A percentile compares a stretch with the other conserved stretches of the same genome.
Evolutionary conservation across 1,140 invertebrate species (phyloP).

Genomic region (Aphelinus certus): DNA sequence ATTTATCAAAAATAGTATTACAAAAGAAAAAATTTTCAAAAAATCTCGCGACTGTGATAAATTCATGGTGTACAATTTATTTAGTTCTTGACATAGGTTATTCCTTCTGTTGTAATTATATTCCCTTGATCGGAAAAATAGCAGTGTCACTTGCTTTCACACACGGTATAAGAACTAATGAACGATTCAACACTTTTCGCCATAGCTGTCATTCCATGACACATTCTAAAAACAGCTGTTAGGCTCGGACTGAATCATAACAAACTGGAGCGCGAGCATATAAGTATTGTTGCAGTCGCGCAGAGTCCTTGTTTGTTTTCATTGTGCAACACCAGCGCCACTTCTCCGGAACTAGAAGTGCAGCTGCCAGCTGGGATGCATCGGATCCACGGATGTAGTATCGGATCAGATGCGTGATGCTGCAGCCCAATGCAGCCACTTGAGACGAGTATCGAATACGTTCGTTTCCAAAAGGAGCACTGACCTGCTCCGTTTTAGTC

Average conservation of each 20-base stretch:
- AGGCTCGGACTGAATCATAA: no score
- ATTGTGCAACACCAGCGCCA: background rate
- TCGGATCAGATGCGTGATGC: no score
- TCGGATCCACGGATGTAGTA: no score
- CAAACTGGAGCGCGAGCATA: no score
- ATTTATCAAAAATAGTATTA: conserved; percentile 12
- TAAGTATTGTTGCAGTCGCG: no score
- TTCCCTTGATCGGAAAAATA: background rate
- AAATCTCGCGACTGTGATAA: background rate
- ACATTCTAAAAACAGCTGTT: background rate
- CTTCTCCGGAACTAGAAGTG: background rate
- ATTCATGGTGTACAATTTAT: conserved; percentile 5
- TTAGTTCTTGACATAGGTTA: background rate
- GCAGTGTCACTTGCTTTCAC: background rate
- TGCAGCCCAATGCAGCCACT: no score
- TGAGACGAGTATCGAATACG: no score
- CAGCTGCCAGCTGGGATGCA: no score
- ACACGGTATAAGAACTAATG: background rate
- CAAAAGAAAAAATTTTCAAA: background rate
- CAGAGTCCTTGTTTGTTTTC: no score
- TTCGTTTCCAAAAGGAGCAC: no score
- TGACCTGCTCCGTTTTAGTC: no score
- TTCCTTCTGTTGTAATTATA: background rate
- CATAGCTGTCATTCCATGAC: background rate
- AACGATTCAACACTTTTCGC: background rate